Evolutionary conservation across 92 coral and sea anemone genomes (phyloP).

Genomic region (Phymanthus crucifer): DNA sequence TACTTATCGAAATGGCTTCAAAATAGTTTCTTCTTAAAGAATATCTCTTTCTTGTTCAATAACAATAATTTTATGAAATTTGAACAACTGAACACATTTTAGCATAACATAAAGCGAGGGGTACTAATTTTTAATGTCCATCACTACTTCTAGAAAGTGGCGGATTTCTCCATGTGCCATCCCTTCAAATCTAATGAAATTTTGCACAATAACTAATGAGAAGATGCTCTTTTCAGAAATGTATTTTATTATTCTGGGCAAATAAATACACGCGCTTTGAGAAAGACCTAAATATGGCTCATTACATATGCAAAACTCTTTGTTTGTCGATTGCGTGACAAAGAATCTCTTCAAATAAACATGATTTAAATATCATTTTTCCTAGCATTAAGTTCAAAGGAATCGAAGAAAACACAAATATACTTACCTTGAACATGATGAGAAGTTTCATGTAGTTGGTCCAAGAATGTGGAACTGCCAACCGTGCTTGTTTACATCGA

Average conservation of each 20-base stretch:
- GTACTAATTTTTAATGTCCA: not conserved
- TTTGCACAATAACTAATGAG: conserved; percentile 4
- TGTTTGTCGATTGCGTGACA: not conserved
- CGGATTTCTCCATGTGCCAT: conserved; percentile 9
- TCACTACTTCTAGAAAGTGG: not conserved
- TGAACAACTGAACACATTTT: not conserved
- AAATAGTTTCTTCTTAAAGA: no score
- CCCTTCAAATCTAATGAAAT: not conserved
- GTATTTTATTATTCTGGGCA: conserved; percentile 7
- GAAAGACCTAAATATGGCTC: not conserved
- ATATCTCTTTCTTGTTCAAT: no score
- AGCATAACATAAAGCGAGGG: conserved; percentile 5
- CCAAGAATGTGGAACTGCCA: no score
- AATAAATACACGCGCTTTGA: not conserved
- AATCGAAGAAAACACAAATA: no score
- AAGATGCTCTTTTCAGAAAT: conserved; percentile 3
- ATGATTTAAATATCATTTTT: not conserved
- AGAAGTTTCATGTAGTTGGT: no score
- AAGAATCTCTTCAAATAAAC: not conserved
- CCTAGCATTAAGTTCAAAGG: no score
- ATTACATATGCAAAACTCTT: not conserved
- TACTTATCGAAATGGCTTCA: conserved; percentile 15
- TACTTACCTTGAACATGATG: no score
- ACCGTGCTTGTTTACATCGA: no score
- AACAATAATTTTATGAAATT: no score